Percentiles rank a stretch among this genome's conserved stretches.
Evolutionary conservation across 2,888 invertebrate species (phyloP).

Genomic region (Phortica okadai): DNA sequence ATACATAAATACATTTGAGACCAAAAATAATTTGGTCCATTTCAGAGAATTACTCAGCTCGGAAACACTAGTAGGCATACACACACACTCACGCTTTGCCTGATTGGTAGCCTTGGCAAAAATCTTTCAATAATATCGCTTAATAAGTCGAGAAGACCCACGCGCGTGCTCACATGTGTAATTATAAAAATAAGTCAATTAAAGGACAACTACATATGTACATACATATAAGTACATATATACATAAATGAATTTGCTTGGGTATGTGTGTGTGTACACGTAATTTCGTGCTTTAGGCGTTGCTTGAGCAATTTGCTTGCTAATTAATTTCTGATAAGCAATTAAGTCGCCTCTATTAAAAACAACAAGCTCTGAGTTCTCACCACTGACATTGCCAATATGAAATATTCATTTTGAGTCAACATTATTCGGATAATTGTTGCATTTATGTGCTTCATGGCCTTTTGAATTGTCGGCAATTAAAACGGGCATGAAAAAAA

Average conservation of each 20-base stretch:
- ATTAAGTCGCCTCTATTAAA: conserved; percentile 43
- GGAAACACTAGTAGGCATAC: not conserved
- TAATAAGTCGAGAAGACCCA: conserved; percentile 14
- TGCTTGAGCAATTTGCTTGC: conserved; percentile 49
- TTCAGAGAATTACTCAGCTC: not conserved
- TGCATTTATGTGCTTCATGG: not conserved
- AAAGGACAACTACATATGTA: not conserved
- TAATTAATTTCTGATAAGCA: conserved; percentile 58
- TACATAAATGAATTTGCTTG: not conserved
- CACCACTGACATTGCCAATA: not conserved
- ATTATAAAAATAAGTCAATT: conserved; percentile 30
- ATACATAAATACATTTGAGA: not conserved
- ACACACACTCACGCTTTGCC: not conserved
- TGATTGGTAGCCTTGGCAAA: not conserved
- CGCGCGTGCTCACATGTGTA: not conserved
- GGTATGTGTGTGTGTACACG: not conserved
- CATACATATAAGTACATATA: conserved; percentile 5
- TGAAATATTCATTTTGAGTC: not conserved
- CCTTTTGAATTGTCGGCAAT: conserved; percentile 1
- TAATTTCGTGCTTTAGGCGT: conserved; percentile 8
- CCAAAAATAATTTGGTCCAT: not conserved
- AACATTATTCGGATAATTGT: conserved; percentile 3
- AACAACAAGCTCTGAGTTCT: not conserved
- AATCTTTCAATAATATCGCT: conserved; percentile 13
- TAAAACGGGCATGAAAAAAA: not conserved